Conservation (phyloP, 1,140 invertebrate species). For the Drosophila saltans region DNA sequence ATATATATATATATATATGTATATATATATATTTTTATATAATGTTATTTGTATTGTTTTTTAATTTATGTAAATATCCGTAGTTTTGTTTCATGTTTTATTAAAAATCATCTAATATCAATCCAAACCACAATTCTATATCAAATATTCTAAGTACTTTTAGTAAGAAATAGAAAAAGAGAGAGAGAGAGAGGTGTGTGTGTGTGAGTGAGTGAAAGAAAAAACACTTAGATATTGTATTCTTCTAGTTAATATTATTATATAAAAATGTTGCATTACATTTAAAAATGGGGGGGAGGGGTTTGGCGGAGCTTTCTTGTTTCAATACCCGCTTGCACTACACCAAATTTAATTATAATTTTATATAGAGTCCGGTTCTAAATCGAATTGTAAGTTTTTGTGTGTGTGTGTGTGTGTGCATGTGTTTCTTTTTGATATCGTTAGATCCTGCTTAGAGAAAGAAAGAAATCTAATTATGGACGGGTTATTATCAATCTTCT, state of each 20-base stretch:
- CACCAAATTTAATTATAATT: not conserved
- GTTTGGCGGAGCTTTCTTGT: not conserved
- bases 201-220: constrained; percentile 32
- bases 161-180: not conserved
- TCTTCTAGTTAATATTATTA: constrained; percentile 10
- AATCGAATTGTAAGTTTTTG: constrained; percentile 9
- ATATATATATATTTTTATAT: constrained; percentile 51
- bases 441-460: constrained; percentile 47
- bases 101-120: constrained; percentile 69
- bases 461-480: constrained; percentile 82
- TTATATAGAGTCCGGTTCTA: constrained; percentile 12
- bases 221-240: constrained; percentile 11
- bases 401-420: too few relatives aligned
- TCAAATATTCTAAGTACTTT: constrained; percentile 24
- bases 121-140: constrained; percentile 68
- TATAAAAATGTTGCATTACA: not conserved
- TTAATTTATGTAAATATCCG: constrained; percentile 26
- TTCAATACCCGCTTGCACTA: constrained; percentile 6
- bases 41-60: constrained; percentile 15
- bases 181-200: constrained; percentile 6
- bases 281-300: not conserved
- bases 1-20: constrained; percentile 59
- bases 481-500: constrained; percentile 82
- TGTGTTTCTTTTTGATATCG: constrained; percentile 15
- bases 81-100: constrained; percentile 21